Conservation (phyloP, 2,797 vertebrate genomes). For the Oreochromis grahami region DNA sequence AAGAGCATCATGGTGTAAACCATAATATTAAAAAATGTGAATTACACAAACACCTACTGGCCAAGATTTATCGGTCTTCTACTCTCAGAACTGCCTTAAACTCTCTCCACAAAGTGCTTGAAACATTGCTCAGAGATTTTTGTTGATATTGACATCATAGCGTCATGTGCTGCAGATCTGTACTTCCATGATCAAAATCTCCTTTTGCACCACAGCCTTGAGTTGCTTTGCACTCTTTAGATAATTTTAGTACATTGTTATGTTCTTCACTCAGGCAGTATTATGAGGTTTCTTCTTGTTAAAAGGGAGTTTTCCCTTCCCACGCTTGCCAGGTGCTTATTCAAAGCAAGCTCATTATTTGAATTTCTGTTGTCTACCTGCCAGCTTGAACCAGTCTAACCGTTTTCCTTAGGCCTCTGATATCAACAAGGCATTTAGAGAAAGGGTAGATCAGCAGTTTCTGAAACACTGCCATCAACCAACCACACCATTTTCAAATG, state of each 20-base stretch:
- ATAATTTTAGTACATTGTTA: not conserved
- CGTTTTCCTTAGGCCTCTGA: not conserved
- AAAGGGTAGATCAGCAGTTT: not conserved
- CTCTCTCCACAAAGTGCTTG: not conserved
- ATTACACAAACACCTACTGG: not conserved
- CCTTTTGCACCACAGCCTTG: not conserved
- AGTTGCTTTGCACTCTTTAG: not conserved
- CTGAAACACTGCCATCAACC: not conserved
- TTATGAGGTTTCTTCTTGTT: not conserved
- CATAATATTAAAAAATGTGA: not conserved
- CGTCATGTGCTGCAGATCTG: not conserved
- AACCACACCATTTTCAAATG: not conserved
- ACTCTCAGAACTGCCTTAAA: not conserved
- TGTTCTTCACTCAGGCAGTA: not conserved
- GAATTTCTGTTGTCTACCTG: not conserved
- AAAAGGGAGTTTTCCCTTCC: not conserved
- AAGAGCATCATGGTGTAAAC: accelerated
- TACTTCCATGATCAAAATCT: not conserved
- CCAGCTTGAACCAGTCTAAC: not conserved
- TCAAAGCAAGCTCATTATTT: not conserved
- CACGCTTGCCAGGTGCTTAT: not conserved
- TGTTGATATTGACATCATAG: not conserved
- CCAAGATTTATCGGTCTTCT: not conserved
- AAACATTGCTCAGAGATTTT: not conserved
- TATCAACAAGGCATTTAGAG: not conserved